Base-by-base conservation (phyloP, 2,888 invertebrate genomes). In the Cataglyphis livida region DNA sequence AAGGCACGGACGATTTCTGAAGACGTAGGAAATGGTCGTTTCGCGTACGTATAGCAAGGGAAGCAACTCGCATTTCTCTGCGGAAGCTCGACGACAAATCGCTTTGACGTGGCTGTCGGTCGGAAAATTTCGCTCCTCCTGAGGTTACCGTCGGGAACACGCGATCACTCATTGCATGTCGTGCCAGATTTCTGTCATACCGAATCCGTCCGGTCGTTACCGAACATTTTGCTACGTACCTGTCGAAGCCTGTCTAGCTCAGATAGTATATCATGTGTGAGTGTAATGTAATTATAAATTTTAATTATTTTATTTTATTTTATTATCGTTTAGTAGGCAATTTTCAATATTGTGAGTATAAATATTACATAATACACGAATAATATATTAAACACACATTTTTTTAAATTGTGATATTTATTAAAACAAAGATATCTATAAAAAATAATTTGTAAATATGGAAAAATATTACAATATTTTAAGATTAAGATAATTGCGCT, bases 71-170 rank as follows among this genome's bases (percentile, higher is more conserved):
- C 87, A 88, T 90, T 90, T 89, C 89, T 86, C 89, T 88, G 87
- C 87, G 88, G 88, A 89, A 89, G 85, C 86, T 84, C 86, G 83
- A 81, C 87, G 91, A 92, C 91, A 93, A 93, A 93, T 93, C 92
- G 93, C 91, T 90, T 91, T 90, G 90, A 92, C 93, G 92, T 92
- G 92, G 91, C 91, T 91, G 92, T 90, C 91, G 91, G 92, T 81
- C 73, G 78, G 78, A 92, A 92, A 93, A 92, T 92, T 91, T 92
- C 86, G 84, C 88, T 86, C 81, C 89, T 89, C 88, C 85, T 85
- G 87, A 90, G 90, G 89, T 90, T 90, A 86, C 90, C 87, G 74
- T 41, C 68, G 86, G 85, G 84, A 85, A 85, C 88, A 81, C 84
- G 84, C 87, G 82, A 90, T 90, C 89, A 78, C 81, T 90, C 90